phyloP scores from a whole-genome alignment of 2,797 vertebrate species.

The Schizothorax lantsangensis region DNA sequence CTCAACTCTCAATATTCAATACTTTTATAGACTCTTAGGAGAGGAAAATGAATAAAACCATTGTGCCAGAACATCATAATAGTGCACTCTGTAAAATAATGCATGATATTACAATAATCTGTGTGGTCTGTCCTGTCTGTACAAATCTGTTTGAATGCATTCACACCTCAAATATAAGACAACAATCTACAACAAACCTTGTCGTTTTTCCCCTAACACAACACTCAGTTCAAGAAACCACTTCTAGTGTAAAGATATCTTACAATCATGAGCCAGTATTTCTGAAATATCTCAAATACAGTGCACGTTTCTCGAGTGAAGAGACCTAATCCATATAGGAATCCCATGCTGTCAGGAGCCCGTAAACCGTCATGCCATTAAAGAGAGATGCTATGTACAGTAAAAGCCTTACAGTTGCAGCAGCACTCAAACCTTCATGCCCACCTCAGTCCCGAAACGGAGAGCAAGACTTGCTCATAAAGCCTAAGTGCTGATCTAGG shows the following conservation, averaged over 20 bases:
- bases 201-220: neutral
- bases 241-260: slow-evolving; percentile 29
- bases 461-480: neutral
- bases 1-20: slow-evolving; percentile 11
- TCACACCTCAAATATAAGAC: slow-evolving; percentile 4
- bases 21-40: neutral
- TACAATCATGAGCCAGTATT: slow-evolving; percentile 27
- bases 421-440: neutral
- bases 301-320: neutral
- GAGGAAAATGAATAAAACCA: slow-evolving; percentile 12
- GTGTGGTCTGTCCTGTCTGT: neutral
- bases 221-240: slow-evolving; percentile 22
- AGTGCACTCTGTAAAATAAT: slow-evolving; percentile 36
- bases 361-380: slow-evolving; percentile 11
- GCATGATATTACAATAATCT: slow-evolving; percentile 46
- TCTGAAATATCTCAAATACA: slow-evolving; percentile 26
- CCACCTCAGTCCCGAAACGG: neutral
- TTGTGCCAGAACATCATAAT: slow-evolving; percentile 36
- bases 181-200: slow-evolving; percentile 25
- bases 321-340: neutral
- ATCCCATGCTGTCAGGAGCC: neutral
- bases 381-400: slow-evolving; percentile 31
- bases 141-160: slow-evolving; percentile 20
- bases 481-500: slow-evolving; percentile 24
- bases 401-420: slow-evolving; percentile 2